Base-by-base conservation (phyloP, 64 coral and sea anemone species). In the Actinia tenebrosa region DNA sequence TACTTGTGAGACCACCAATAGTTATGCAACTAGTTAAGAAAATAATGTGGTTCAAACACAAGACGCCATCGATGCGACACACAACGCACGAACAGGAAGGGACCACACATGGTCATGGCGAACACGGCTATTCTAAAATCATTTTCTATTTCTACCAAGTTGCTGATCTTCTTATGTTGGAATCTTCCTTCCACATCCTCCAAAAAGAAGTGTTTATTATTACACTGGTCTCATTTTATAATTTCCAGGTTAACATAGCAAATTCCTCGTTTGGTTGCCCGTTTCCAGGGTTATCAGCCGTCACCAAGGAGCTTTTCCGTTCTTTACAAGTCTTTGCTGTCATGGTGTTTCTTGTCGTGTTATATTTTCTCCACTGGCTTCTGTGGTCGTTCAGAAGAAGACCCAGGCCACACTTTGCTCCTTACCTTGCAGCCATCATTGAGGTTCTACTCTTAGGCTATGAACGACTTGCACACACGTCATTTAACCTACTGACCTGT, bases 71-170 rank as follows among this genome's bases (percentile, higher is more conserved):
- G 19, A 16, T 16, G 37, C 63, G 60, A 45, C 22, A 89, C 44
- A 25, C 3, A 20, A 55, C n/a, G 16, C 0, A 18, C 26, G 45
- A 55, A 44, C 27, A 91, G 30, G 53, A 1, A 10, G 43, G 2
- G 11, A 90, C 7, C 23, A 14, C 26, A 58, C 45, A 71, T 47
- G 80, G 68, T 17, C 15, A 80, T 8, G 45, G 37, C 6, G 88
- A 81, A 52, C 77, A 56, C 78, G 93, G 89, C 3, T 94, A 94
- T 20, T 45, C 80, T 26, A 94, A 94, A 84, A 80, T 94, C 23
- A 88, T 84, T 5, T 94, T 94, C 80, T 94, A 94, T 30, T 94
- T 91, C 71, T 94, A 94, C 30, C 93, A 94, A 86, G 86, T 94
- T 20, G 93, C 89, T 9, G 89, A 87, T 52, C 82, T 88, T 30